Evolutionary conservation across 2,113 vertebrate species (phyloP).

Genomic region (Burhinus bistriatus): DNA sequence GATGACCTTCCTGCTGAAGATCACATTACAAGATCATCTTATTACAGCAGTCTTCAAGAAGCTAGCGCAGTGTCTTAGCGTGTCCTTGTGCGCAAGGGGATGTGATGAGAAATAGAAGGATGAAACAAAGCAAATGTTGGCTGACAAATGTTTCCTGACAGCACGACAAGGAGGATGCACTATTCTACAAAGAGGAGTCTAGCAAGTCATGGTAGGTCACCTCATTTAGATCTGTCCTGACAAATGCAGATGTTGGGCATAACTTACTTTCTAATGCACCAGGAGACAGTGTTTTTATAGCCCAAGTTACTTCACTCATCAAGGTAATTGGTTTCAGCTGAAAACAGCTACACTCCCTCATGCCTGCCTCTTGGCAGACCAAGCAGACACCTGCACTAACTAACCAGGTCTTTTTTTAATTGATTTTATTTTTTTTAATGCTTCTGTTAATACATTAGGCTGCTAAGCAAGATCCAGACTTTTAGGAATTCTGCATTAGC

Average conservation of each 20-base stretch:
- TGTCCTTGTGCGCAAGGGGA: background rate
- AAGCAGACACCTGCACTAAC: background rate
- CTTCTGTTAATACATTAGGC: background rate
- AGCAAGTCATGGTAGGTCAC: background rate
- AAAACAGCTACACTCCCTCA: background rate
- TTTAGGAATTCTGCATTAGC: background rate
- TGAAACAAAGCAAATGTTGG: background rate
- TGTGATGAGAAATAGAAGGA: background rate
- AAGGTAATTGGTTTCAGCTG: slow-evolving; percentile 15
- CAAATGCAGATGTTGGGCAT: background rate
- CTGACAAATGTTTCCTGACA: background rate
- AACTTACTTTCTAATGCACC: background rate
- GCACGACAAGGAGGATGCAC: background rate
- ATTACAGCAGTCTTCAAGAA: background rate
- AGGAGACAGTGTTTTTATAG: background rate
- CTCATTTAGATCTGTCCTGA: background rate
- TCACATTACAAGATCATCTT: background rate
- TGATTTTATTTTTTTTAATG: background rate
- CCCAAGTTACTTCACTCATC: background rate
- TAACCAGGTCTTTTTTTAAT: background rate
- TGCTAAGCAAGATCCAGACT: background rate
- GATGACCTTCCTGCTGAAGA: background rate
- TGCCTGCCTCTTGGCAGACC: background rate
- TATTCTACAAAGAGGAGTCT: background rate
- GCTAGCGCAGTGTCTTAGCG: background rate